Evolutionary conservation across 2,888 invertebrate species (phyloP).

Genomic region (Habrosyne pyritoides): DNA sequence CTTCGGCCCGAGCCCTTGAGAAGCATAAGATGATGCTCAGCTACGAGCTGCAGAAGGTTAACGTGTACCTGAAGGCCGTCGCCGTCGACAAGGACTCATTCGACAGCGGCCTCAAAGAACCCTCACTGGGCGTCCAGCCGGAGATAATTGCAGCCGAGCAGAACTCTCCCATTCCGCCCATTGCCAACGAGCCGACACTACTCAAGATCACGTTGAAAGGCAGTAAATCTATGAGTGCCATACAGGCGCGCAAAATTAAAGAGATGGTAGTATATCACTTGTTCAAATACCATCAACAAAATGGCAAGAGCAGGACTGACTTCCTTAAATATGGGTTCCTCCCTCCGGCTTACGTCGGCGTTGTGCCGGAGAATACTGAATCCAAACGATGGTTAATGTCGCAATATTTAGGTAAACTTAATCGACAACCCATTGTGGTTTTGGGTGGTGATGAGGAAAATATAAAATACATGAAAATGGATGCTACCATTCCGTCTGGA

Average conservation of each 20-base stretch:
- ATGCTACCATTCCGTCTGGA: constrained; percentile 33
- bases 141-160: constrained; percentile 38
- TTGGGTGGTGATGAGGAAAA: constrained; percentile 49
- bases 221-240: constrained; percentile 46
- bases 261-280: constrained; percentile 62
- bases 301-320: constrained; percentile 53
- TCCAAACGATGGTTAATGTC: constrained; percentile 59
- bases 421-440: constrained; percentile 47
- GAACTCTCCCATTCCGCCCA: constrained; percentile 55
- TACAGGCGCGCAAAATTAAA: constrained; percentile 62
- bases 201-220: constrained; percentile 62
- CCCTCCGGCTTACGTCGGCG: constrained; percentile 58
- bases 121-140: constrained; percentile 32
- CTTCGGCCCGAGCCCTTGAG: constrained; percentile 65
- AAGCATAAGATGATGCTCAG: constrained; percentile 64
- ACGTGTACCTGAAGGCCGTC: constrained; percentile 64
- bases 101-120: constrained; percentile 59
- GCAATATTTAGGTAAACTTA: constrained; percentile 56
- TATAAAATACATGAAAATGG: constrained; percentile 54
- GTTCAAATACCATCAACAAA: constrained; percentile 57
- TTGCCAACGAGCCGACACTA: constrained; percentile 45
- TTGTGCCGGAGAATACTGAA: constrained; percentile 64
- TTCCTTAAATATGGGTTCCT: constrained; percentile 65
- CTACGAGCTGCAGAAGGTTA: constrained; percentile 73
- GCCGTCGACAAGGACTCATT: constrained; percentile 71